phyloP scores from a whole-genome alignment of 2,888 invertebrate genomes.

The Dioctria linearis region DNA sequence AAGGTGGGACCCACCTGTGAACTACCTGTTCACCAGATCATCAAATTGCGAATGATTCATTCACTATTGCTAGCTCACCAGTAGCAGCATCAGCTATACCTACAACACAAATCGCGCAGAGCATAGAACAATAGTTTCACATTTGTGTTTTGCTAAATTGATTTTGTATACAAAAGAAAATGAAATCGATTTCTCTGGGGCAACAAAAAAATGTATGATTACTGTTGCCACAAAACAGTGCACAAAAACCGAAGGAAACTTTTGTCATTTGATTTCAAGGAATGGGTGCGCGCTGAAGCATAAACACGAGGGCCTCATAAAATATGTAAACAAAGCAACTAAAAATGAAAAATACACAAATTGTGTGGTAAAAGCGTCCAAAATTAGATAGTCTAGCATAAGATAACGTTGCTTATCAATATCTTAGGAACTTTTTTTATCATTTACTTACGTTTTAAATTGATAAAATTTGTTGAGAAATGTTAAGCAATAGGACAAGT shows the following conservation, averaged over 20 bases:
- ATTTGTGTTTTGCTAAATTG: conserved; percentile 46
- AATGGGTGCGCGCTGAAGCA: conserved; percentile 37
- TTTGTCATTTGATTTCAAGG: neutral
- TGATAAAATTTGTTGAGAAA: conserved; percentile 17
- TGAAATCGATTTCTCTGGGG: conserved; percentile 40
- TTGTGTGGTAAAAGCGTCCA: neutral
- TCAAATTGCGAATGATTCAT: neutral
- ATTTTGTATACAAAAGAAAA: conserved; percentile 34
- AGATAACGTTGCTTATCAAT: neutral
- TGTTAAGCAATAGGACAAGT: conserved; percentile 38
- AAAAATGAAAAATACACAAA: conserved; percentile 10
- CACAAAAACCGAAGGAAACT: conserved; percentile 13
- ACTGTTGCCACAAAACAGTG: neutral
- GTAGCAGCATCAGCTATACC: neutral
- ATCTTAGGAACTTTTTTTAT: neutral
- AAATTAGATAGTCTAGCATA: neutral
- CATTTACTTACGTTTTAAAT: conserved; percentile 47
- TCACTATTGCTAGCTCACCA: neutral
- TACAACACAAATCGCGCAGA: neutral
- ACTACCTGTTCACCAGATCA: conserved; percentile 30
- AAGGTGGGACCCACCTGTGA: conserved; percentile 40
- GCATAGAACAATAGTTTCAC: conserved; percentile 16
- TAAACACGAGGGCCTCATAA: conserved; percentile 32
- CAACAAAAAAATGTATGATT: neutral
- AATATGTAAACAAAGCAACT: conserved; percentile 52